Evolutionary conservation across 2,113 vertebrate genomes (phyloP).

Genomic region (Holacanthus passer): DNA sequence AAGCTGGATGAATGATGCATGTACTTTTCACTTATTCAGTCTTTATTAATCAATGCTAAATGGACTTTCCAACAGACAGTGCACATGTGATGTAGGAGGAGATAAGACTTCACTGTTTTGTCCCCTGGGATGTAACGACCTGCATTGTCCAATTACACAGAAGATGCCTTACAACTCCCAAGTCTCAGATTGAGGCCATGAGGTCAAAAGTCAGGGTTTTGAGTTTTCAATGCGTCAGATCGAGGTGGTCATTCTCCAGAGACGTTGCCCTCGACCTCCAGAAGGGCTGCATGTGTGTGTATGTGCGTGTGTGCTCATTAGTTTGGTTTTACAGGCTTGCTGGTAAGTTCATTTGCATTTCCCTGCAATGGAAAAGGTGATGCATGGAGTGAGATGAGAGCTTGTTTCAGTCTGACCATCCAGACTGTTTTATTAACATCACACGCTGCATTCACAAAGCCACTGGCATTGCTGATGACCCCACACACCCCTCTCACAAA

Average conservation of each 20-base stretch:
- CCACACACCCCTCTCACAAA: too few relatives aligned
- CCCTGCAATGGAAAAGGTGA: neutral
- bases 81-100: conserved; percentile 27
- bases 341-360: conserved; percentile 42
- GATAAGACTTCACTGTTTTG: conserved; percentile 41
- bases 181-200: conserved; percentile 53
- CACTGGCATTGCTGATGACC: too few relatives aligned
- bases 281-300: conserved; percentile 15
- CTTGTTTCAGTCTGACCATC: conserved; percentile 31
- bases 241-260: conserved; percentile 37
- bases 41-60: conserved; percentile 47
- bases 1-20: conserved; percentile 28
- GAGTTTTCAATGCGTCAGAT: conserved; percentile 38
- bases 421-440: conserved; percentile 28
- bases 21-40: conserved; percentile 43
- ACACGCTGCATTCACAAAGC: too few relatives aligned
- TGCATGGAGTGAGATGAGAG: neutral
- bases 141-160: conserved; percentile 61
- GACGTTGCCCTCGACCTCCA: conserved; percentile 22
- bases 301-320: conserved; percentile 18
- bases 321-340: conserved; percentile 19
- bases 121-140: conserved; percentile 56
- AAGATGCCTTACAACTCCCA: conserved; percentile 42
- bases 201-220: conserved; percentile 64
- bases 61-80: conserved; percentile 29